These are phyloP conservation scores for Odontomyia ornata DNA, from an alignment of 2,888 invertebrate genomes.

Conservation along the genomic window DNA sequence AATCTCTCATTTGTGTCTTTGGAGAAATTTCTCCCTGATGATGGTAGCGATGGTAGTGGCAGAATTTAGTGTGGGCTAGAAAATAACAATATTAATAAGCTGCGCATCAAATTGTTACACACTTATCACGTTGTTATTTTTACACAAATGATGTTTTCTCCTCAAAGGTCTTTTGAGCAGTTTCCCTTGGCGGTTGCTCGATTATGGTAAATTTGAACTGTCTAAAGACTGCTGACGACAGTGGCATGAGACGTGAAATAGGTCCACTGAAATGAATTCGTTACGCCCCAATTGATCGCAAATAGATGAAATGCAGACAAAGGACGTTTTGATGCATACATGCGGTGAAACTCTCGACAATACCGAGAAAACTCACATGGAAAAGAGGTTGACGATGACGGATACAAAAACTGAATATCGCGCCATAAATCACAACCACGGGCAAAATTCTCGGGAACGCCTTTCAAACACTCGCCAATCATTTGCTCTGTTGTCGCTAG, in stretches of 20 bases:
- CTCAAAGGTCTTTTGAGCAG: too few species aligned
- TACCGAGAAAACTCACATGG: not conserved
- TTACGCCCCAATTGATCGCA: not conserved
- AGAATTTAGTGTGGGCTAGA: too few species aligned
- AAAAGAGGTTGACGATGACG: slow-evolving; percentile 10
- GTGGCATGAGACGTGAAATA: not conserved
- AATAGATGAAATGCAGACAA: not conserved
- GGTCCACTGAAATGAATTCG: not conserved
- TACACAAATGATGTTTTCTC: too few species aligned
- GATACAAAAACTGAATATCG: not conserved
- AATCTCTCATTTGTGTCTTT: too few species aligned
- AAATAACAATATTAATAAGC: too few species aligned
- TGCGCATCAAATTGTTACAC: too few species aligned
- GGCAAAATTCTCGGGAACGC: not conserved
- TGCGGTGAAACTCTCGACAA: not conserved
- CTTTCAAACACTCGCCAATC: slow-evolving; percentile 12
- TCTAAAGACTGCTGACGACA: not conserved
- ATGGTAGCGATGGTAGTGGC: too few species aligned
- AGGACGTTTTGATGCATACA: slow-evolving; percentile 10
- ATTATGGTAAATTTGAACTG: too few species aligned
- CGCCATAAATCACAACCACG: not conserved
- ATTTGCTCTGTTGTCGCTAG: slow-evolving; percentile 10
- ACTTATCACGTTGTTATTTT: too few species aligned
- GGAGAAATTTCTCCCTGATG: too few species aligned
- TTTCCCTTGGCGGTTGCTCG: too few species aligned